A percentile compares a stretch with the other conserved stretches of the same genome.
Conservation (phyloP, 92 coral and sea anemone genomes). For the Epizoanthus illoricatus region DNA sequence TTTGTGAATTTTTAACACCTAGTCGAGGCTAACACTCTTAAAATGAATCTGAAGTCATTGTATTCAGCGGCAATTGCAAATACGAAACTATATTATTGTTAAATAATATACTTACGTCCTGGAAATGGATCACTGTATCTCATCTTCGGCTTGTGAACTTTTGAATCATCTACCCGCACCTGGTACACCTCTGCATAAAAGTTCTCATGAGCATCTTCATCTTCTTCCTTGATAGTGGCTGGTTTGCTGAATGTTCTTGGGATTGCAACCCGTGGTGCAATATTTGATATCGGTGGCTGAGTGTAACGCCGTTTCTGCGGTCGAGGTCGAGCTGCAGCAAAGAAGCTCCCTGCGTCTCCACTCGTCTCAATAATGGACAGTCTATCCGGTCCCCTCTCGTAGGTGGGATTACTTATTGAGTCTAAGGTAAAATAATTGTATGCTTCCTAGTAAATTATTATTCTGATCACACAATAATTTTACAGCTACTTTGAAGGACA, state of each 20-base stretch:
- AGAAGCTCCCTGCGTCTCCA: not conserved
- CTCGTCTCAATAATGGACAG: not conserved
- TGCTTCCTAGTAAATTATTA: no score
- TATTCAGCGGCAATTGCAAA: not conserved
- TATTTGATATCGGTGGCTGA: conserved; percentile 2
- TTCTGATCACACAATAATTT: no score
- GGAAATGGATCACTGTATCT: conserved; percentile 33
- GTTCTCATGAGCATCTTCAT: conserved; percentile 6
- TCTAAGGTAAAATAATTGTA: not conserved
- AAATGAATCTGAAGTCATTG: not conserved
- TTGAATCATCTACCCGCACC: not conserved
- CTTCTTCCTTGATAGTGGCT: conserved; percentile 21
- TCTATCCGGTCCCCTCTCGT: conserved; percentile 37
- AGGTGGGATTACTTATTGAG: conserved; percentile 10
- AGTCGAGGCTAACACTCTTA: no score
- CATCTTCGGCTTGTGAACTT: conserved; percentile 2
- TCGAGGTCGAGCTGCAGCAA: not conserved
- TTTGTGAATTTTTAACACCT: no score
- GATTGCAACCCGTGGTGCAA: not conserved
- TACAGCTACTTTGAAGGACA: no score
- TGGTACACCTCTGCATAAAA: conserved; percentile 18
- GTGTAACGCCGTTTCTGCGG: conserved; percentile 27
- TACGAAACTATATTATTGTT: not conserved
- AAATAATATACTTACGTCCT: not conserved
- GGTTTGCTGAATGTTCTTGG: not conserved